These are phyloP conservation scores for zebrafish (Danio rerio) DNA, from an alignment of 2,113 vertebrate species.

Conservation along the genomic window DNA sequence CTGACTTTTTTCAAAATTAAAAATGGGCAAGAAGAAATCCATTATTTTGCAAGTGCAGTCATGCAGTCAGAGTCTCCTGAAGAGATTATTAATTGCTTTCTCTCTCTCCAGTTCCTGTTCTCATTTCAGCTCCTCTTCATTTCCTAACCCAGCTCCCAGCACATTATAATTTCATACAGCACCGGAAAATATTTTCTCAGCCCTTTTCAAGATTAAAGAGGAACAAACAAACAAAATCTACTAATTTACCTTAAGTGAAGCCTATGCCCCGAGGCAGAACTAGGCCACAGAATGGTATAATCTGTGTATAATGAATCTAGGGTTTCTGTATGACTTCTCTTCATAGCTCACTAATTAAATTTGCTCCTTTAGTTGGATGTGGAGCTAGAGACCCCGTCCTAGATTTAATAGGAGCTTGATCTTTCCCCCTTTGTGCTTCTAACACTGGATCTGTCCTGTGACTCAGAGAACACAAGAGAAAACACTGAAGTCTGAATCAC, in stretches of 20 bases:
- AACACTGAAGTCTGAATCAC: neutral
- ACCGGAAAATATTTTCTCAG: constrained; percentile 2
- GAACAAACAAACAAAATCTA: constrained; percentile 23
- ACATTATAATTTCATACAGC: constrained; percentile 14
- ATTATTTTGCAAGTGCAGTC: constrained; percentile 31
- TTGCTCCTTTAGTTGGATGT: constrained; percentile 5
- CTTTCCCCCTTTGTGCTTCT: neutral
- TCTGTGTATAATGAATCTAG: constrained; percentile 37
- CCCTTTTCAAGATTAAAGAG: neutral
- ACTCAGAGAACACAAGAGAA: neutral
- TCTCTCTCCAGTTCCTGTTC: neutral
- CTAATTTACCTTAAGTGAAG: neutral
- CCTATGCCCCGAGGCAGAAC: constrained; percentile 1
- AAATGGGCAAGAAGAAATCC: constrained; percentile 12
- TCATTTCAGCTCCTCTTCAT: neutral
- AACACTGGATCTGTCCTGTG: neutral
- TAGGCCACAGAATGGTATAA: constrained; percentile 6
- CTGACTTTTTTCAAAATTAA: neutral
- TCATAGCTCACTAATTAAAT: constrained; percentile 43
- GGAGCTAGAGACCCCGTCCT: constrained; percentile 29
- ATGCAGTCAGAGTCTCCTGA: constrained; percentile 7
- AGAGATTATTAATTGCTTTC: constrained; percentile 42
- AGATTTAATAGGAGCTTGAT: constrained; percentile 40
- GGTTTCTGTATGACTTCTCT: constrained; percentile 14
- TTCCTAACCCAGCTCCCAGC: neutral